These are phyloP conservation scores for Quadriops clusia DNA, from an alignment of 2,888 invertebrate genomes.

Conservation along the genomic window DNA sequence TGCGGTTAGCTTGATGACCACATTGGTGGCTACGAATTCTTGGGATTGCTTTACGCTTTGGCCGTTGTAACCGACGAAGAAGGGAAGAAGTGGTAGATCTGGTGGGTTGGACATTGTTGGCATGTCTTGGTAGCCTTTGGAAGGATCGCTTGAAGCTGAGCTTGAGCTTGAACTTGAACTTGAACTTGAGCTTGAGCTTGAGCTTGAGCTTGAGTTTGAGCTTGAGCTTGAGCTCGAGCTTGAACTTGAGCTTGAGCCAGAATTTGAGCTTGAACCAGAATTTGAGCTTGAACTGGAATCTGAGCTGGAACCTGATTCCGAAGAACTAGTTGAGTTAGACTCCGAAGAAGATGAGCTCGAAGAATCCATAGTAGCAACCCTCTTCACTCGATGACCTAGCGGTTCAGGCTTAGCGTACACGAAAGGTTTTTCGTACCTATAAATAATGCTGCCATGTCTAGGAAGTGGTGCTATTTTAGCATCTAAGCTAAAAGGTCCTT, in stretches of 20 bases:
- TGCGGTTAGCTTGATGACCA: slow-evolving; percentile 34
- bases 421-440: slow-evolving; percentile 37
- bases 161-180: too few relatives aligned
- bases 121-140: slow-evolving; percentile 23
- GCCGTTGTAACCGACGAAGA: slow-evolving; percentile 39
- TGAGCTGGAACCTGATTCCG: slow-evolving; percentile 1
- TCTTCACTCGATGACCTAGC: too few relatives aligned
- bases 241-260: slow-evolving; percentile 15
- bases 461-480: slow-evolving; percentile 32
- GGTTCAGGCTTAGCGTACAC: too few relatives aligned
- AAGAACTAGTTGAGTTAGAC: slow-evolving; percentile 23
- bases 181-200: too few relatives aligned
- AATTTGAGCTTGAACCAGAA: slow-evolving; percentile 3
- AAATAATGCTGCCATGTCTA: slow-evolving; percentile 43
- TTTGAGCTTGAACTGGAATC: slow-evolving; percentile 11
- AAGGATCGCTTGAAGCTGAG: slow-evolving; percentile 2
- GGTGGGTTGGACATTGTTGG: slow-evolving; percentile 33
- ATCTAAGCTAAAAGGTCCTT: too few relatives aligned
- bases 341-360: too few relatives aligned
- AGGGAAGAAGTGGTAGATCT: slow-evolving; percentile 37
- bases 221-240: too few relatives aligned
- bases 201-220: too few relatives aligned
- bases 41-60: slow-evolving; percentile 30
- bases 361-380: too few relatives aligned
- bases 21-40: slow-evolving; percentile 21